A percentile compares a stretch with the other conserved stretches of the same genome.
These are phyloP conservation scores for Meandrusa payeni DNA, from an alignment of 2,888 invertebrate species.

Conservation along the genomic window DNA sequence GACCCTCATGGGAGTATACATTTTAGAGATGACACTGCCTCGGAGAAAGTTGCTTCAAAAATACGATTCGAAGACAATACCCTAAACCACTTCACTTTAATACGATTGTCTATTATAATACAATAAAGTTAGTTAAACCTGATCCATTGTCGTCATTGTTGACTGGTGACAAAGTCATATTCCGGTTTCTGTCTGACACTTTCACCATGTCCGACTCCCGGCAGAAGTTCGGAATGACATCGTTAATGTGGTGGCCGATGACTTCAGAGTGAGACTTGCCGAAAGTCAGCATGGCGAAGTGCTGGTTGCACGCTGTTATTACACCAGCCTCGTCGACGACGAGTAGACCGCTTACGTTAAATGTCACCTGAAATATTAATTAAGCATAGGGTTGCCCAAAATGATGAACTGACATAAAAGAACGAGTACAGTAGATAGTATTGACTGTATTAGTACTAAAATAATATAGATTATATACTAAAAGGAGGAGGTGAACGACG, in stretches of 20 bases:
- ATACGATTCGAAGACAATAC: no score
- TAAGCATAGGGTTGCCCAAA: no score
- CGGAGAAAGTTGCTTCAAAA: no score
- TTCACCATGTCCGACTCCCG: slow-evolving; percentile 76
- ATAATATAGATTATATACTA: no score
- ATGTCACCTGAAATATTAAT: slow-evolving; percentile 75
- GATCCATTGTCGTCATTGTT: slow-evolving; percentile 75
- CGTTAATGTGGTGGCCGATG: slow-evolving; percentile 77
- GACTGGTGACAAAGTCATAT: slow-evolving; percentile 78
- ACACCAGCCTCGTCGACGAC: slow-evolving; percentile 82
- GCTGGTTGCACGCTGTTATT: slow-evolving; percentile 84
- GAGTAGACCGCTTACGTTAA: slow-evolving; percentile 84
- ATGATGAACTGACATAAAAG: no score
- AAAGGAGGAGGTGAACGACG: no score
- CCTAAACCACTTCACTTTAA: no score
- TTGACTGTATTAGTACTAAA: no score
- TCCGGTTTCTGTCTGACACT: slow-evolving; percentile 59
- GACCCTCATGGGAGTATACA: no score
- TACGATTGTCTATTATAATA: no score
- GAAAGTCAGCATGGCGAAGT: slow-evolving; percentile 84
- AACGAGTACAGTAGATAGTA: no score
- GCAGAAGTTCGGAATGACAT: slow-evolving; percentile 83
- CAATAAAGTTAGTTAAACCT: slow-evolving; percentile 34
- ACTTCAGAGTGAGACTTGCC: slow-evolving; percentile 82
- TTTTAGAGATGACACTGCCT: no score